Evolutionary conservation across 2,888 invertebrate genomes (phyloP).

Genomic region (Clusia tigrina): DNA sequence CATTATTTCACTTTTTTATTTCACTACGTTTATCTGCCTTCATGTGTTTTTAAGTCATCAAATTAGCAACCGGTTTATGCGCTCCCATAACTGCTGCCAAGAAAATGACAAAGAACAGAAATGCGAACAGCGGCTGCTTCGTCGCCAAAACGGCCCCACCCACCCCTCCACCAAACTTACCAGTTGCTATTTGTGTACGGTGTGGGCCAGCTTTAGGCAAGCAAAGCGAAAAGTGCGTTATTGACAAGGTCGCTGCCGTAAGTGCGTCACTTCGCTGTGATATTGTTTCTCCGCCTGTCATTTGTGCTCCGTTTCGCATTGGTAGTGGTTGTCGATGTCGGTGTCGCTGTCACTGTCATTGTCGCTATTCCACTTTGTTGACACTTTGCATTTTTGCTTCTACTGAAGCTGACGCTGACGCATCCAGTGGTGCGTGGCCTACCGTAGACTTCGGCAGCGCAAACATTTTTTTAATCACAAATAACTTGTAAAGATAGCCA

Average conservation of each 20-base stretch:
- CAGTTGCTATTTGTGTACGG: background rate
- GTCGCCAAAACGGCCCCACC: background rate
- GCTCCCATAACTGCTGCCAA: background rate
- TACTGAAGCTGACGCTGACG: no score
- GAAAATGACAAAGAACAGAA: background rate
- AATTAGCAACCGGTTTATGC: slow-evolving; percentile 9
- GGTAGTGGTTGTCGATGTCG: slow-evolving; percentile 5
- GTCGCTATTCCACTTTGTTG: slow-evolving; percentile 9
- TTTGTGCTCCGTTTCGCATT: background rate
- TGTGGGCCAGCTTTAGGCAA: background rate
- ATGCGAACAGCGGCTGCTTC: background rate
- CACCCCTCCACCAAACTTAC: background rate
- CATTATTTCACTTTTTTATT: background rate
- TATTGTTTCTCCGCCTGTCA: background rate
- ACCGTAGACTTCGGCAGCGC: no score
- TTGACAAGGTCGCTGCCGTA: slow-evolving; percentile 35
- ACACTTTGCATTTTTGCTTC: background rate
- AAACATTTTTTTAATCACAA: no score
- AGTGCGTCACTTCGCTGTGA: background rate
- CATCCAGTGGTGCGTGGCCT: no score
- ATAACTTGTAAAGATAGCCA: no score
- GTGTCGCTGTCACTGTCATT: slow-evolving; percentile 12
- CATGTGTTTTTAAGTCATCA: background rate
- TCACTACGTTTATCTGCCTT: background rate
- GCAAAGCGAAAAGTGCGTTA: slow-evolving; percentile 21